phyloP scores from a whole-genome alignment of 2,888 invertebrate species.

The Incurvaria masculella region DNA sequence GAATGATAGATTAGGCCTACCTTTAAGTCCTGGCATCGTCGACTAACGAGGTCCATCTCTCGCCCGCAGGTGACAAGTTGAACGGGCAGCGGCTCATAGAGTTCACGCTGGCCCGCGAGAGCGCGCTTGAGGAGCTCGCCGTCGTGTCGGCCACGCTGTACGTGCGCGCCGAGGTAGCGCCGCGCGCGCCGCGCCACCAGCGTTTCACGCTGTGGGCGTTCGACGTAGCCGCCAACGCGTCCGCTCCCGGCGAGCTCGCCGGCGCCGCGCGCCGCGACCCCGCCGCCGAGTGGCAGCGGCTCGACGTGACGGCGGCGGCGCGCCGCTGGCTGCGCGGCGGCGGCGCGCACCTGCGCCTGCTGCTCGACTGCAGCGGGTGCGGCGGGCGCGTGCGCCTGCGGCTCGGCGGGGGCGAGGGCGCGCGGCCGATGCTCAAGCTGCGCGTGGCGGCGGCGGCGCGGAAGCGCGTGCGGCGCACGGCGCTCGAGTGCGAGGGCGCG shows the following conservation, averaged over 20 bases:
- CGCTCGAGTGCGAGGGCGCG: conserved; percentile 74
- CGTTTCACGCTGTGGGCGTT: conserved; percentile 71
- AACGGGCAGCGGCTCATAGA: conserved; percentile 85
- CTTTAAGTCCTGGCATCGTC: neutral
- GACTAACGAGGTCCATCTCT: neutral
- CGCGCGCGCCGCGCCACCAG: conserved; percentile 31
- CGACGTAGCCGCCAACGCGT: conserved; percentile 63
- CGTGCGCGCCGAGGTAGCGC: conserved; percentile 51
- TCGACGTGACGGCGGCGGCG: conserved; percentile 78
- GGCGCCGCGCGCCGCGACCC: conserved; percentile 55
- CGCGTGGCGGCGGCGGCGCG: conserved; percentile 68
- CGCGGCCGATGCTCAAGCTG: conserved; percentile 81
- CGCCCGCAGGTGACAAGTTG: conserved; percentile 68
- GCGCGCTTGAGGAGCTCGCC: conserved; percentile 49
- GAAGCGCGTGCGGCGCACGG: conserved; percentile 71
- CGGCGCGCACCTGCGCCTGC: conserved; percentile 64
- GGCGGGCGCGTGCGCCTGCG: conserved; percentile 69
- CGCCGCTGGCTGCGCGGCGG: conserved; percentile 62
- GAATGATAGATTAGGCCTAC: no score
- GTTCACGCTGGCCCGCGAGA: conserved; percentile 70
- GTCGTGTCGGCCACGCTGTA: conserved; percentile 80
- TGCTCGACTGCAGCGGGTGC: conserved; percentile 85
- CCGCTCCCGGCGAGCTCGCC: conserved; percentile 44
- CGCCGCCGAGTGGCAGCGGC: conserved; percentile 80
- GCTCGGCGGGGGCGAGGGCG: conserved; percentile 56